Percentiles rank a stretch among this genome's conserved stretches.
phyloP scores from a whole-genome alignment of 2,113 vertebrate species.

The Melanerpes formicivorus region DNA sequence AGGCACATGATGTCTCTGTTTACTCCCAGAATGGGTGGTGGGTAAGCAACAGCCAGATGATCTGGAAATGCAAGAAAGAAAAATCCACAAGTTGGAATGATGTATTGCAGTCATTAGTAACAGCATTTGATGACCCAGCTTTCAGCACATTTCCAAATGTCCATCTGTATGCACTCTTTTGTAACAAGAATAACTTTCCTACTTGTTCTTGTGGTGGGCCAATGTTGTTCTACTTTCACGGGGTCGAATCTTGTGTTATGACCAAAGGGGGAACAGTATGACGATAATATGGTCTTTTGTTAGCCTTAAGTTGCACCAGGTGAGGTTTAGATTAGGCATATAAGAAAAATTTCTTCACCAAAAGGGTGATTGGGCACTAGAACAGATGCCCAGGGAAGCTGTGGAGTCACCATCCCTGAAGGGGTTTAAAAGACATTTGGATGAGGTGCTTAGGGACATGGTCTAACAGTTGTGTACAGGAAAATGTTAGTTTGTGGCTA shows the following conservation, averaged over 20 bases:
- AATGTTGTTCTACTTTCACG: not conserved
- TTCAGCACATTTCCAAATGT: constrained; percentile 30
- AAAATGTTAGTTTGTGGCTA: no score
- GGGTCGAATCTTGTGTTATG: not conserved
- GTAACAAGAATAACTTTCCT: not conserved
- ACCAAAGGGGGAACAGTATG: not conserved
- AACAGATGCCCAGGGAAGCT: no score
- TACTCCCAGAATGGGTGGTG: constrained; percentile 5
- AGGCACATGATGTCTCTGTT: constrained; percentile 15
- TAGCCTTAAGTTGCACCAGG: no score
- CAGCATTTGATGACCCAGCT: constrained; percentile 2
- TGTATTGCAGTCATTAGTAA: constrained; percentile 57
- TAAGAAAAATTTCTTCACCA: no score
- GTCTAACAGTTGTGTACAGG: no score
- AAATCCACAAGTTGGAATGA: constrained; percentile 58
- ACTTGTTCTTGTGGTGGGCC: not conserved
- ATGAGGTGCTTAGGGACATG: no score
- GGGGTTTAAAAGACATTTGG: no score
- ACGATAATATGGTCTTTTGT: not conserved
- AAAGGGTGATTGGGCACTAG: no score
- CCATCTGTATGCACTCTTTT: not conserved
- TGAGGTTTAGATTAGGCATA: no score
- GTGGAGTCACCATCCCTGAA: no score
- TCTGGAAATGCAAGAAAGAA: constrained; percentile 39
- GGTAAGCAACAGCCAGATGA: constrained; percentile 2